phyloP scores from a whole-genome alignment of 1,140 invertebrate species.

The Trichonephila clavata region DNA sequence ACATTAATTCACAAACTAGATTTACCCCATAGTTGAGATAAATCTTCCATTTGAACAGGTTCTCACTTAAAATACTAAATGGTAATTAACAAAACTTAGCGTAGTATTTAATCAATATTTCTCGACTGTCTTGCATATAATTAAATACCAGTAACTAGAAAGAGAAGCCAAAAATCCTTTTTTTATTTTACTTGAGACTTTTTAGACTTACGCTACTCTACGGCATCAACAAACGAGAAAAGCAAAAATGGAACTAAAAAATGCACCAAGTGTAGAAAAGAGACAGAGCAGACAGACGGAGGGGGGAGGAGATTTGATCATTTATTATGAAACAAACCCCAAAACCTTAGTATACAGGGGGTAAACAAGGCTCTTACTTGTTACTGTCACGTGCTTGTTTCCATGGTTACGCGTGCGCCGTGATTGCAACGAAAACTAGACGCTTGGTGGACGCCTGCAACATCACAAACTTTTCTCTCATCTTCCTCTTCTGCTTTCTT shows the following conservation, averaged over 20 bases:
- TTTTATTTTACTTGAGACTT: no score
- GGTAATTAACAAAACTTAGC: no score
- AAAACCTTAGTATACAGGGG: constrained; percentile 22
- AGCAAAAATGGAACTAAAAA: not conserved
- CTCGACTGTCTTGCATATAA: no score
- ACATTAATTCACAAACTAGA: no score
- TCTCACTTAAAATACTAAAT: no score
- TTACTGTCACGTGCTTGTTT: constrained; percentile 49
- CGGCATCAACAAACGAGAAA: not conserved
- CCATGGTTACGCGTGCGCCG: constrained; percentile 27
- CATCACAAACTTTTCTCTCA: constrained; percentile 32
- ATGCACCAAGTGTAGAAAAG: not conserved
- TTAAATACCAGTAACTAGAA: no score
- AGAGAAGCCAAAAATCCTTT: no score
- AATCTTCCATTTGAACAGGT: no score
- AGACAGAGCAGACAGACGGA: not conserved
- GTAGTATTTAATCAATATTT: no score
- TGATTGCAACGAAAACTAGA: constrained; percentile 53
- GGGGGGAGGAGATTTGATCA: constrained; percentile 5
- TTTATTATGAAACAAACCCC: constrained; percentile 62
- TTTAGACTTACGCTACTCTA: no score
- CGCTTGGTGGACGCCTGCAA: constrained; percentile 14
- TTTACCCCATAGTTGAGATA: no score
- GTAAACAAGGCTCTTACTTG: constrained; percentile 53
- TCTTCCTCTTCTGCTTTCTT: not conserved